A percentile compares a stretch with the other conserved stretches of the same genome.
These are phyloP conservation scores for Pampusana beccarii DNA, from an alignment of 2,113 vertebrate species.

Conservation along the genomic window DNA sequence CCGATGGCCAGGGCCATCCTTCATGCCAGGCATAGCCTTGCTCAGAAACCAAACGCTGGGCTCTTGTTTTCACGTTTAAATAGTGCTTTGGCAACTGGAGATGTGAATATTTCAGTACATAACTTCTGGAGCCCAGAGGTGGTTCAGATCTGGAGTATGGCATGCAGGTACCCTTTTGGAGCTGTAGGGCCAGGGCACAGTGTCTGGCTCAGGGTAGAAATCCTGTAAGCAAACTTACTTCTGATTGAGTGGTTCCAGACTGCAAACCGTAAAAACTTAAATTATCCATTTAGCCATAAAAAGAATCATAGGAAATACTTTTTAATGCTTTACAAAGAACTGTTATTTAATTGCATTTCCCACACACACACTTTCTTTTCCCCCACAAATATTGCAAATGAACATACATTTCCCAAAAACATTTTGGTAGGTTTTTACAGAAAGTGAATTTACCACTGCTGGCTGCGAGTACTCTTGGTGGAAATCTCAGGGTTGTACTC, in stretches of 20 bases:
- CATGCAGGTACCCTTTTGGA: not conserved
- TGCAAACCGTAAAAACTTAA: not conserved
- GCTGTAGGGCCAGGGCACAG: too few relatives aligned
- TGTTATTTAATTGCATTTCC: not conserved
- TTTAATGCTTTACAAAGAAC: not conserved
- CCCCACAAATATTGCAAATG: not conserved
- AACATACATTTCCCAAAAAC: not conserved
- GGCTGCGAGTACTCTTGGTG: not conserved
- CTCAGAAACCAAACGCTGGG: not conserved
- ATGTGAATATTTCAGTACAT: not conserved
- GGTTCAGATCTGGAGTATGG: not conserved
- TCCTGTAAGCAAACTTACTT: not conserved
- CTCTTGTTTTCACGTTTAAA: not conserved
- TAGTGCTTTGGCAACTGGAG: rapidly evolving
- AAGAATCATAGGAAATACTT: not conserved
- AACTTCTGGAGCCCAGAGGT: not conserved
- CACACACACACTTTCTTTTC: not conserved
- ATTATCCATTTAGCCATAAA: not conserved
- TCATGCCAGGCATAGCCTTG: not conserved
- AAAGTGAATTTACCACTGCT: not conserved
- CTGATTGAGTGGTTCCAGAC: not conserved
- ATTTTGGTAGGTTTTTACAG: not conserved
- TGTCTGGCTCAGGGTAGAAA: not conserved
- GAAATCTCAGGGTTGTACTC: not conserved
- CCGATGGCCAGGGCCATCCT: not conserved